Evolutionary conservation across 1,140 invertebrate species (phyloP).

Genomic region (Leptinotarsa undecemlineata): DNA sequence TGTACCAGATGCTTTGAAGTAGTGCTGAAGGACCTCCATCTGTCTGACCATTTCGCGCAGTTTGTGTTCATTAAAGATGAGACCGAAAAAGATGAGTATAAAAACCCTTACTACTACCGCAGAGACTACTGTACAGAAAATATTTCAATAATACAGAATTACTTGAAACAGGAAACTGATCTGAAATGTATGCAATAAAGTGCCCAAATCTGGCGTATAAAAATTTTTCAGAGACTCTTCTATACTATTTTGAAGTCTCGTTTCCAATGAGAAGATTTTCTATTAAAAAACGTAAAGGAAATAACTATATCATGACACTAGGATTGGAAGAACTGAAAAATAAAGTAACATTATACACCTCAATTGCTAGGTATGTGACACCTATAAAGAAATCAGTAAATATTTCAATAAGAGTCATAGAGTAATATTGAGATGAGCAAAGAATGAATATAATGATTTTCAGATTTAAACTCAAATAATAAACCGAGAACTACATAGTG

Average conservation of each 20-base stretch:
- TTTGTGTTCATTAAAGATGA: slow-evolving; percentile 3
- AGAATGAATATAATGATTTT: slow-evolving; percentile 12
- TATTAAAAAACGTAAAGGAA: slow-evolving; percentile 20
- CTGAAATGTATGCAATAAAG: slow-evolving; percentile 13
- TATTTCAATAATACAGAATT: slow-evolving; percentile 13
- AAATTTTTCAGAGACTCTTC: slow-evolving; percentile 10
- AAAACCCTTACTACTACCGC: slow-evolving; percentile 12
- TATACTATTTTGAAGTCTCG: slow-evolving; percentile 14
- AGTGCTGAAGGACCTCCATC: slow-evolving; percentile 2
- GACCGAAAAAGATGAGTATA: slow-evolving; percentile 6
- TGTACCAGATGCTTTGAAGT: slow-evolving; percentile 6
- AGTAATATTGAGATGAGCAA: not conserved
- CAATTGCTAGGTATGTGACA: slow-evolving; percentile 14
- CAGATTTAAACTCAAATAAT: slow-evolving; percentile 11
- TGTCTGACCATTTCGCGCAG: slow-evolving; percentile 10
- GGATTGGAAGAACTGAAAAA: slow-evolving; percentile 5
- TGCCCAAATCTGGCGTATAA: not conserved
- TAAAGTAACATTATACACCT: slow-evolving; percentile 16
- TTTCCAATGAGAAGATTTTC: slow-evolving; percentile 14
- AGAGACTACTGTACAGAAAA: slow-evolving; percentile 16
- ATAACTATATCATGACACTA: slow-evolving; percentile 10
- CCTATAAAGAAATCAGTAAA: slow-evolving; percentile 7
- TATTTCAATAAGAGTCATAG: slow-evolving; percentile 11
- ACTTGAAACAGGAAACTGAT: slow-evolving; percentile 6
- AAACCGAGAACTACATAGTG: not conserved